Percentiles rank a stretch among this genome's conserved stretches.
These are phyloP conservation scores for Gorsachius goisagi DNA, from an alignment of 2,113 vertebrate species.

Conservation along the genomic window DNA sequence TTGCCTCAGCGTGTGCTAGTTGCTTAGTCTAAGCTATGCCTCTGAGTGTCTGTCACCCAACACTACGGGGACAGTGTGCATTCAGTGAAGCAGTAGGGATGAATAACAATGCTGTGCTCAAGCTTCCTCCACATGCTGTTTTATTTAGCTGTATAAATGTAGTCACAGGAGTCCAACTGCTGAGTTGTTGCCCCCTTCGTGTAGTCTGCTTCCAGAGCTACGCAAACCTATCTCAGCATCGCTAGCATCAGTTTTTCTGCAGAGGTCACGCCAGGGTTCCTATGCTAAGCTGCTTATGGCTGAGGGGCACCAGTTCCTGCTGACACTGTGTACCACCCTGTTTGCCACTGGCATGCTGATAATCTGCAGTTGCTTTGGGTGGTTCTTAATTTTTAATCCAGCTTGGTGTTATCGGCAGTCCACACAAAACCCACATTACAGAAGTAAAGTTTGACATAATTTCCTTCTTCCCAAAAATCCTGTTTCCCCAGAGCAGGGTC, in stretches of 20 bases:
- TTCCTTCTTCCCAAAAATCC: neutral
- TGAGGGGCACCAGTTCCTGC: neutral
- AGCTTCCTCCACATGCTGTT: neutral
- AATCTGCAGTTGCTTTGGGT: neutral
- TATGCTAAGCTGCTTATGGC: neutral
- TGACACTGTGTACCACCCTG: neutral
- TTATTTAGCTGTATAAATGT: neutral
- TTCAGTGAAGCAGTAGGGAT: neutral
- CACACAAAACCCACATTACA: neutral
- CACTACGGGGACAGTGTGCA: neutral
- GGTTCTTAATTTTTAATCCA: neutral
- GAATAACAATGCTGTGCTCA: neutral
- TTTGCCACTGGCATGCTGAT: neutral
- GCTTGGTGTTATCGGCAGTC: neutral
- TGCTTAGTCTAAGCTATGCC: neutral
- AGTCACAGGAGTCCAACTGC: neutral
- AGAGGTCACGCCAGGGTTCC: neutral
- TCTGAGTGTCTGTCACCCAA: neutral
- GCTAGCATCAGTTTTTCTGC: neutral
- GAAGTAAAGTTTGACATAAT: neutral
- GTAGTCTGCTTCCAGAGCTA: neutral
- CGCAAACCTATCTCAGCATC: neutral
- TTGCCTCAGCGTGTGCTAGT: neutral
- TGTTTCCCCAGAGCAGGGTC: neutral
- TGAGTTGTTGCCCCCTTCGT: neutral